Conservation (phyloP, 2,797 vertebrate species). For the Semotilus atromaculatus region DNA sequence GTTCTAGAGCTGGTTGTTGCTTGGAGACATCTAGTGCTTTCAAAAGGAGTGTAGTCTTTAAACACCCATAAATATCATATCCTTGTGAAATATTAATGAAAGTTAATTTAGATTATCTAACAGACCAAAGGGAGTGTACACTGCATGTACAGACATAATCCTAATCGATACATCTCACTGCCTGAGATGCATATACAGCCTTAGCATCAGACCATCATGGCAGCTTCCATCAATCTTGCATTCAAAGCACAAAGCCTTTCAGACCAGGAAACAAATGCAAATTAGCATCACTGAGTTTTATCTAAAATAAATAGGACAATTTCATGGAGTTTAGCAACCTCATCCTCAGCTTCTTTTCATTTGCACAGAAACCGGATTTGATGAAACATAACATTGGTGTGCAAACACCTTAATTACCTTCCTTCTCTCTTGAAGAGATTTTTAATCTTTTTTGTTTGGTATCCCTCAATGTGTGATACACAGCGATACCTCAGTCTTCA, state of each 20-base stretch:
- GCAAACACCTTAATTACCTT: constrained; percentile 61
- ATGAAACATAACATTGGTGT: constrained; percentile 59
- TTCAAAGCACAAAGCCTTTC: constrained; percentile 49
- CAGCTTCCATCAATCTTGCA: constrained; percentile 39
- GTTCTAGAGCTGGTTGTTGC: constrained; percentile 30
- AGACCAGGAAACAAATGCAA: constrained; percentile 58
- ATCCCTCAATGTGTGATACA: constrained; percentile 43
- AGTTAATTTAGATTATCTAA: constrained; percentile 43
- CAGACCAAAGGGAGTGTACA: constrained; percentile 9
- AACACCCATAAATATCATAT: constrained; percentile 39
- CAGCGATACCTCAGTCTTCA: constrained; percentile 35
- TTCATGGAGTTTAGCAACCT: constrained; percentile 60
- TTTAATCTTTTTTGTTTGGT: constrained; percentile 45
- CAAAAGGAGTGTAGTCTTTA: constrained; percentile 23
- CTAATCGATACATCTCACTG: constrained; percentile 35
- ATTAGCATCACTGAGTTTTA: constrained; percentile 54
- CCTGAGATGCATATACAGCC: background rate
- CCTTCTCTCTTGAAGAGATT: constrained; percentile 49
- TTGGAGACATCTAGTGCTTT: constrained; percentile 23
- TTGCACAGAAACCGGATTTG: constrained; percentile 60
- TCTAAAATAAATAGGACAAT: constrained; percentile 63
- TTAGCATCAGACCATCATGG: background rate
- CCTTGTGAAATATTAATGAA: constrained; percentile 45
- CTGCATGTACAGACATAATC: constrained; percentile 12
- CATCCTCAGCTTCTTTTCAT: constrained; percentile 60